Base-by-base conservation (phyloP, 1,140 invertebrate genomes). In the Homalodisca vitripennis region DNA sequence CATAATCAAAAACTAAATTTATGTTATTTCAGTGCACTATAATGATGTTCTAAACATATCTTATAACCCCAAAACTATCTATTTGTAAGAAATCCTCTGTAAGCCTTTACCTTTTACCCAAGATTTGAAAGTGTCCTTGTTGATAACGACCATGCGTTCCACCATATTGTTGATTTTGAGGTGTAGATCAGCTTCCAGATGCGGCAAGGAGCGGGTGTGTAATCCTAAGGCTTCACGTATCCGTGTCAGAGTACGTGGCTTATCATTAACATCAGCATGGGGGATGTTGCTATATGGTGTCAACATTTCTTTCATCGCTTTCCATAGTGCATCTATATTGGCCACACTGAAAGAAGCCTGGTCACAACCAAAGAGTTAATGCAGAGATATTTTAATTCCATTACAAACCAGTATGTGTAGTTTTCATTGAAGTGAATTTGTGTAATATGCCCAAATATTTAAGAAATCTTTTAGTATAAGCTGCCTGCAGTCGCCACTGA, bases 131-230 rank as follows among this genome's bases (percentile, higher is more conserved):
- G 24, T 27, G 6, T 60, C 26, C 26, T 60, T 60, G 55, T 60
- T 60, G 55, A 60, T n/a, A 3, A 27, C 13, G 14, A 60, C 10
- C 27, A 60, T 27, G 12, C 55, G 22, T 30, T 60, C 24, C 55
- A 60, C 29, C 14, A 60, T 10, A 26, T 60, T 60, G 55, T 60
- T 60, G 55, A 60, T 29, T 12, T 60, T 60, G 14, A 60, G 26
- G 24, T 60, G 22, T 13, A 60, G 55, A 2, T 60, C 55, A n/a
- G 24, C 55, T 26, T 60, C 22, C 26, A 60, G 2, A n/a, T 10
- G 14, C 14, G 55, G 55, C 55, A 60, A 27, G 55, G 2, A 2
- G 22, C 27, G 55, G n/a, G 24, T 26, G 24, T 60, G 6, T 3
- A 60, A 26, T 2, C 29, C 24, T 6, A 60, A 26, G 24, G 26